Evolutionary conservation across 2,113 vertebrate genomes (phyloP).

Genomic region (Embiotoca jacksoni): DNA sequence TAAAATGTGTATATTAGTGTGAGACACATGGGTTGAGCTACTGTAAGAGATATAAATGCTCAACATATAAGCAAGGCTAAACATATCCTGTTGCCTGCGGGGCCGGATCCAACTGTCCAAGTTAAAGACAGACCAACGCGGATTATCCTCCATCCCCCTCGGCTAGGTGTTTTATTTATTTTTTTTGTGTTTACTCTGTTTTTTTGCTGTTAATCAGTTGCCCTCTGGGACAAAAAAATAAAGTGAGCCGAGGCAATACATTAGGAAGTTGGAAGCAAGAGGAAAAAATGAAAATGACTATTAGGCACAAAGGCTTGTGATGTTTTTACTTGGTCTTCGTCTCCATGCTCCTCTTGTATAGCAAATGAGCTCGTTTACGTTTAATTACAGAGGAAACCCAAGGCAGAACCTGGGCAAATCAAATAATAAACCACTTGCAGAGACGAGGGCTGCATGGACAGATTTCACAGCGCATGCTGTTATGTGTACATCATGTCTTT

Average conservation of each 20-base stretch:
- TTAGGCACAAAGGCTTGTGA: conserved; percentile 41
- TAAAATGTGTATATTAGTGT: too few relatives aligned
- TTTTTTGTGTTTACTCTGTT: conserved; percentile 35
- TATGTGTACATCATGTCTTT: conserved; percentile 17
- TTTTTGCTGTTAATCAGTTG: conserved; percentile 31
- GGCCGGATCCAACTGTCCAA: conserved; percentile 8
- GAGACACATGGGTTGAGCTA: too few relatives aligned
- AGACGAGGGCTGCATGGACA: conserved; percentile 41
- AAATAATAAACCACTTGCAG: conserved; percentile 63
- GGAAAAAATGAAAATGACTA: conserved; percentile 29
- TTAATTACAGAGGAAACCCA: conserved; percentile 62
- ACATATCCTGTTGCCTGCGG: too few relatives aligned
- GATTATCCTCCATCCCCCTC: neutral
- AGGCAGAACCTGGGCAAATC: conserved; percentile 61
- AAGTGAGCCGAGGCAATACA: conserved; percentile 28
- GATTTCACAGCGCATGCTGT: conserved; percentile 39
- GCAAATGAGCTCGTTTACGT: conserved; percentile 67
- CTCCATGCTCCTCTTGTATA: conserved; percentile 54
- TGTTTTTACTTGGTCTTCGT: conserved; percentile 54
- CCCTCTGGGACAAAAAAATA: conserved; percentile 36
- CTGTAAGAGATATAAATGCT: too few relatives aligned
- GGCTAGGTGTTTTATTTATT: conserved; percentile 2
- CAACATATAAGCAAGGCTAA: too few relatives aligned
- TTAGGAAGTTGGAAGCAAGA: conserved; percentile 20
- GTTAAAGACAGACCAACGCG: conserved; percentile 13